Percentiles rank a stretch among this genome's conserved stretches.
These are phyloP conservation scores for Gadus chalcogrammus DNA, from an alignment of 2,113 vertebrate genomes.

Conservation along the genomic window DNA sequence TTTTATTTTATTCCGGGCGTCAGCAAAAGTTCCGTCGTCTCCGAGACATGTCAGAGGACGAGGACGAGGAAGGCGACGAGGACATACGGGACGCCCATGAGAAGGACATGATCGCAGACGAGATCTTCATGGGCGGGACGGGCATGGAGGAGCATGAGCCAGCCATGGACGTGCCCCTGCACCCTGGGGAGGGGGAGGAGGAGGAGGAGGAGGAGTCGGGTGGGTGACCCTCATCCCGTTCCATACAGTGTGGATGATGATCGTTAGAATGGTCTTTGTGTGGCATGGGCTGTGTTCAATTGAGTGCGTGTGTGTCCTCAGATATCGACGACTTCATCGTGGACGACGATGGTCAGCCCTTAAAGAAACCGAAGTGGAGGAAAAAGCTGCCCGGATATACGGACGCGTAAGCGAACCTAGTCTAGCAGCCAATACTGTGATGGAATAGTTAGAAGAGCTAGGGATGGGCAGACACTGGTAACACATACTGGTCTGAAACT, in stretches of 20 bases:
- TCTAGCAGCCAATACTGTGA: not conserved
- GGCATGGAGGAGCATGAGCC: conserved; percentile 82
- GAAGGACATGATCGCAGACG: conserved; percentile 86
- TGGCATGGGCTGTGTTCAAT: not conserved
- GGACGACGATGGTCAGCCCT: conserved; percentile 87
- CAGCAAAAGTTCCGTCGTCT: conserved; percentile 88
- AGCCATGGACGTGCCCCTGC: conserved; percentile 70
- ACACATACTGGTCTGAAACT: no score
- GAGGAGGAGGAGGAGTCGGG: conserved; percentile 90
- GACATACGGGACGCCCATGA: conserved; percentile 65
- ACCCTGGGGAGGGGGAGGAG: conserved; percentile 74
- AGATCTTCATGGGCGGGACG: conserved; percentile 86
- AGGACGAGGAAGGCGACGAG: conserved; percentile 85
- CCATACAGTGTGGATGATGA: not conserved
- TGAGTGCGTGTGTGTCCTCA: conserved; percentile 28
- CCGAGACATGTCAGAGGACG: conserved; percentile 69
- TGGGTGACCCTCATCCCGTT: conserved; percentile 26
- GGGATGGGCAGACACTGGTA: no score
- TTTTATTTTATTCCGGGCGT: conserved; percentile 16
- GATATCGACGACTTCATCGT: conserved; percentile 93
- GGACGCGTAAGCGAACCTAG: conserved; percentile 77
- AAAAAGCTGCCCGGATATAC: conserved; percentile 90
- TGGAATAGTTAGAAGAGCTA: not conserved
- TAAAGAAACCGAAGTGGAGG: conserved; percentile 84
- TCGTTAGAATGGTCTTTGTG: not conserved